Conservation (phyloP, 2,797 vertebrate species). For the Knipowitschia caucasica region DNA sequence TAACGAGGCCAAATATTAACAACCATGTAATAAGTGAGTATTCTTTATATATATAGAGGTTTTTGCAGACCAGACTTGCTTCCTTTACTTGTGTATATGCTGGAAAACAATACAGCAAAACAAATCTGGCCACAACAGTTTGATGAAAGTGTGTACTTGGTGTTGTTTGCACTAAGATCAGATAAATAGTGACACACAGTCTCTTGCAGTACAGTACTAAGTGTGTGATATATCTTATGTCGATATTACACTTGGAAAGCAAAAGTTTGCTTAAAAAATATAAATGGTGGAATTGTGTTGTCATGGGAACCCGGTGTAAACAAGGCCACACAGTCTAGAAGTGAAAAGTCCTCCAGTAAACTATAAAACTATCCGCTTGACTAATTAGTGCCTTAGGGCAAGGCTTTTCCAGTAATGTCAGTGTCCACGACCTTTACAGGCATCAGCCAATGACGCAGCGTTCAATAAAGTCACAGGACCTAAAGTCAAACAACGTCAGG, state of each 20-base stretch:
- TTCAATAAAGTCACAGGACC: constrained; percentile 66
- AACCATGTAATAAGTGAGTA: too few species aligned
- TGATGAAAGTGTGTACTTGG: too few species aligned
- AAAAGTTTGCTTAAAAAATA: constrained; percentile 41
- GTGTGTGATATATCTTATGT: too few species aligned
- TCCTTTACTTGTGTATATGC: too few species aligned
- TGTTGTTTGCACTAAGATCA: too few species aligned
- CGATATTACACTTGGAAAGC: constrained; percentile 29
- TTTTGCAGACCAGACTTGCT: too few species aligned
- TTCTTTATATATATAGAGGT: too few species aligned
- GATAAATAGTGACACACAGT: too few species aligned
- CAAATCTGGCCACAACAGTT: too few species aligned
- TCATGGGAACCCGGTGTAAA: constrained; percentile 56
- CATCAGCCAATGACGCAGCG: constrained; percentile 60
- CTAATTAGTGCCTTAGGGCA: constrained; percentile 69
- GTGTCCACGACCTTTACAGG: constrained; percentile 65
- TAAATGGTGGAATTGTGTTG: constrained; percentile 48
- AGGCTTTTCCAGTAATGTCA: constrained; percentile 72
- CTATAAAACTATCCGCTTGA: constrained; percentile 57
- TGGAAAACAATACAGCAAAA: too few species aligned
- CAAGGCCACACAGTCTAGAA: constrained; percentile 41
- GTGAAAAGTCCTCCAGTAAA: constrained; percentile 55
- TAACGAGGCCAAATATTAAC: too few species aligned
- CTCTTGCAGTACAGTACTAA: too few species aligned
- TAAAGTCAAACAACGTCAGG: constrained; percentile 48